These are phyloP conservation scores for Dromius quadrimaculatus DNA, from an alignment of 2,888 invertebrate species.

Conservation along the genomic window DNA sequence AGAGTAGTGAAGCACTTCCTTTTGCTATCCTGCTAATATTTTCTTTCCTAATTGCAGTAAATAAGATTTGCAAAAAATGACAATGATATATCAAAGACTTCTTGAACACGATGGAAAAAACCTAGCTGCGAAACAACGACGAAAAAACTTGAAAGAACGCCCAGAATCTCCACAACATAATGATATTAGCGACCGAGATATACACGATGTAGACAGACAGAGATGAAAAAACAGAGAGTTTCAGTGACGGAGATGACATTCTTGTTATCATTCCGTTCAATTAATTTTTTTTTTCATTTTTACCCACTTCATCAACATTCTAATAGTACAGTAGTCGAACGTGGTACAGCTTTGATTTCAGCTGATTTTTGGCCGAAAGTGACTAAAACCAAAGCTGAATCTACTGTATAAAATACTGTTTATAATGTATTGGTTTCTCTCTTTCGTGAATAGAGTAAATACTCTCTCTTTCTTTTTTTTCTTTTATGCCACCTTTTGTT, in stretches of 20 bases:
- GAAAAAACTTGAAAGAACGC: constrained; percentile 41
- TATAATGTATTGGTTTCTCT: too few species aligned
- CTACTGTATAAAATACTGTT: too few species aligned
- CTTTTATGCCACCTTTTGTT: too few species aligned
- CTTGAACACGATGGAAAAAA: constrained; percentile 39
- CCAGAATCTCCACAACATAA: constrained; percentile 57
- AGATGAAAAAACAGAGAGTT: background rate
- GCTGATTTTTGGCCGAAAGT: too few species aligned
- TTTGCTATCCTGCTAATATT: constrained; percentile 32
- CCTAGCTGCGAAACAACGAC: constrained; percentile 11
- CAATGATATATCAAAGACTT: constrained; percentile 46
- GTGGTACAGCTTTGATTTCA: too few species aligned
- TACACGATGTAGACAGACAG: constrained; percentile 54
- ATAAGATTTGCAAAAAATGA: constrained; percentile 48
- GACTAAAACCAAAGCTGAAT: too few species aligned
- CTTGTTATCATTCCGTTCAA: too few species aligned
- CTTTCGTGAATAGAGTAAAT: too few species aligned
- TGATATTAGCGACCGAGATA: constrained; percentile 62
- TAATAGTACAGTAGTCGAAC: too few species aligned
- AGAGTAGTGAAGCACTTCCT: constrained; percentile 7
- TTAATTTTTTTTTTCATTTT: too few species aligned
- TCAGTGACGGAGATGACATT: constrained; percentile 4
- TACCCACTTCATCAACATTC: too few species aligned
- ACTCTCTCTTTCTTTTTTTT: too few species aligned
- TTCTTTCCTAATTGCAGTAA: constrained; percentile 49